These are phyloP conservation scores for Lamprotornis superbus DNA, from an alignment of 2,113 vertebrate genomes.

Conservation along the genomic window DNA sequence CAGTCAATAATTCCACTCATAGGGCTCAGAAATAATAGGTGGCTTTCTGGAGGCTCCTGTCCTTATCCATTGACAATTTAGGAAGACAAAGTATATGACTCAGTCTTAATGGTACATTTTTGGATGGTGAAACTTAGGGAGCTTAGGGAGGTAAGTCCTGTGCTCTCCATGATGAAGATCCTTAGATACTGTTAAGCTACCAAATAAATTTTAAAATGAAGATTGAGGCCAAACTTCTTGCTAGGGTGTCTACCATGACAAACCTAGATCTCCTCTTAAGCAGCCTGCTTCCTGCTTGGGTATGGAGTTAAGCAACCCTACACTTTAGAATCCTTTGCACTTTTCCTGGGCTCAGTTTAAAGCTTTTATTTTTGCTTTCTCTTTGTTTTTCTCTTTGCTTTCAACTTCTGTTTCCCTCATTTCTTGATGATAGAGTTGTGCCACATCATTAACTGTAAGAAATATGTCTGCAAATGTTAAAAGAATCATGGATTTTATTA, in stretches of 20 bases:
- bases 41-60: background rate
- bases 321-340: background rate
- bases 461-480: constrained; percentile 12
- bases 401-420: background rate
- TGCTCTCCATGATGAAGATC: background rate
- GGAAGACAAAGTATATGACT: background rate
- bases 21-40: background rate
- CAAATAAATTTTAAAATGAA: background rate
- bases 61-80: background rate
- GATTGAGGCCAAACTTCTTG: background rate
- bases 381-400: background rate
- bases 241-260: background rate
- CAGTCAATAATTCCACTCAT: background rate
- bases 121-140: background rate
- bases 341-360: background rate
- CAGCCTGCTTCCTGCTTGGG: background rate
- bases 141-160: background rate
- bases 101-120: background rate
- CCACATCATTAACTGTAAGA: constrained; percentile 28
- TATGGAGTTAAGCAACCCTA: background rate
- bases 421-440: background rate
- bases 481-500: constrained; percentile 38
- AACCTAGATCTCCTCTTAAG: background rate
- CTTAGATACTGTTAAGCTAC: background rate
- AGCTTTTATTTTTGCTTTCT: background rate